Conservation (phyloP, 2,888 invertebrate species). For the Synanthedon myopaeformis region DNA sequence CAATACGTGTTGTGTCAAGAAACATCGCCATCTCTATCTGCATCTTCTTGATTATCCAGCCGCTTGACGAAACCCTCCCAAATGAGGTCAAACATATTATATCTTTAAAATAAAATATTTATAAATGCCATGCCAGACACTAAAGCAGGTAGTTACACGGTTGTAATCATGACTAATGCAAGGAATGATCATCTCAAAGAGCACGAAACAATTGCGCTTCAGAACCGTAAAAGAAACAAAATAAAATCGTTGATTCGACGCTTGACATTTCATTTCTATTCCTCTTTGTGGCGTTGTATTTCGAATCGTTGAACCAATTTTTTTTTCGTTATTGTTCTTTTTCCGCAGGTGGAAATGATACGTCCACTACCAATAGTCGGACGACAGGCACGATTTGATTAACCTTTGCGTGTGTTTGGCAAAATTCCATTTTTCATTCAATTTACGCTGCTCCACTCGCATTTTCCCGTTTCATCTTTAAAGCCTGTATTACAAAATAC, state of each 20-base stretch:
- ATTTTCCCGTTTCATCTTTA: slow-evolving; percentile 1
- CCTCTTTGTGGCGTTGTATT: slow-evolving; percentile 30
- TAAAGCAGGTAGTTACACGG: background rate
- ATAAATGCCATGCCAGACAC: no score
- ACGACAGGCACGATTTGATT: slow-evolving; percentile 25
- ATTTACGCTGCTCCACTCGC: slow-evolving; percentile 4
- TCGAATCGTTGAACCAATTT: slow-evolving; percentile 11
- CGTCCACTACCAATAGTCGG: slow-evolving; percentile 18
- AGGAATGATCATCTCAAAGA: background rate
- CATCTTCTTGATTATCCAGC: no score
- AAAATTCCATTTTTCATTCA: slow-evolving; percentile 9
- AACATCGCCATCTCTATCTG: no score
- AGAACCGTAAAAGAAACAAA: slow-evolving; percentile 5
- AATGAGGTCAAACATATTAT: no score
- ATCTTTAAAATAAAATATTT: no score
- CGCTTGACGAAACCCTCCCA: no score
- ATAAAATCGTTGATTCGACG: slow-evolving; percentile 19
- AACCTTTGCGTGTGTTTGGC: slow-evolving; percentile 12
- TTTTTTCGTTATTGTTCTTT: slow-evolving; percentile 25
- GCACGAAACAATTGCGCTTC: background rate
- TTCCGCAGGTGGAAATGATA: slow-evolving; percentile 25
- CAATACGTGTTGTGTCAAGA: no score
- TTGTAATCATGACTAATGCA: background rate
- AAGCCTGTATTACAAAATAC: background rate
- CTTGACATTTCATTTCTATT: slow-evolving; percentile 46